These are phyloP conservation scores for Poecilia gillii DNA, from an alignment of 2,797 vertebrate species.

Conservation along the genomic window DNA sequence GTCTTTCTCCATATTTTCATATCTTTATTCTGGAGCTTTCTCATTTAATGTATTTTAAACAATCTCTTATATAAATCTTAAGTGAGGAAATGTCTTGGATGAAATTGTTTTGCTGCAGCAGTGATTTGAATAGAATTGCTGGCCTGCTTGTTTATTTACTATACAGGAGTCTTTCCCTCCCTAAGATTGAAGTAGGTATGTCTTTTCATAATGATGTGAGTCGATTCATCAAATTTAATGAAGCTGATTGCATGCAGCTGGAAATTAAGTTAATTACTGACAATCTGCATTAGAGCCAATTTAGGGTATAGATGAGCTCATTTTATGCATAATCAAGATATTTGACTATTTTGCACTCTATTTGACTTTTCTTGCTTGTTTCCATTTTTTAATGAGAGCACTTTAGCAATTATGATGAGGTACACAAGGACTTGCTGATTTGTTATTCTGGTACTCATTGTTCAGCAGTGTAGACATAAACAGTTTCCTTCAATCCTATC, in stretches of 20 bases:
- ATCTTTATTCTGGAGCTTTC: constrained; percentile 36
- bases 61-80: constrained; percentile 36
- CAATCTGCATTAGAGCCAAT: background rate
- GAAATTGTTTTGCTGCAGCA: constrained; percentile 32
- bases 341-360: background rate
- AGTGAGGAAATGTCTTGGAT: constrained; percentile 35
- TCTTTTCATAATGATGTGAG: background rate
- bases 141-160: background rate
- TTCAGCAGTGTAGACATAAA: background rate
- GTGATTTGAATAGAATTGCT: background rate
- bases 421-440: background rate
- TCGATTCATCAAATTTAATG: background rate
- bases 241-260: background rate
- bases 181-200: background rate
- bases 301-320: background rate
- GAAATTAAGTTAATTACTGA: background rate
- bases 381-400: background rate
- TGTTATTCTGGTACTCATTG: background rate
- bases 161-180: background rate
- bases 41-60: constrained; percentile 43
- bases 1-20: constrained; percentile 56
- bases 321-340: constrained; percentile 6
- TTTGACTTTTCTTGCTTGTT: constrained; percentile 5
- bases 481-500: background rate
- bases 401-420: background rate